phyloP scores from a whole-genome alignment of 2,797 vertebrate genomes.

The Diplodus sargus region DNA sequence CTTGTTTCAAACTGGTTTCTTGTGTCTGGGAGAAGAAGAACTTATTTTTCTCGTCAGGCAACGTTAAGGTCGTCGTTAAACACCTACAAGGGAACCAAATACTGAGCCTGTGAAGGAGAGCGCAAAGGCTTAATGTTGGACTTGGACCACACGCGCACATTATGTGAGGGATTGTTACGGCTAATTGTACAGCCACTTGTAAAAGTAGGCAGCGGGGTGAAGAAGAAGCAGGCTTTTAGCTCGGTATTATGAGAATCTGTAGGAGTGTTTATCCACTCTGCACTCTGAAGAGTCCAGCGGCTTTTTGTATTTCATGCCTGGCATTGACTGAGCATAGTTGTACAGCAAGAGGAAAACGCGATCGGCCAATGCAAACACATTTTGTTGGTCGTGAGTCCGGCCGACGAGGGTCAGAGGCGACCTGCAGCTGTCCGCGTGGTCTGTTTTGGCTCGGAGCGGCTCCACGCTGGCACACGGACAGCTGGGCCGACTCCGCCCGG shows the following conservation, averaged over 20 bases:
- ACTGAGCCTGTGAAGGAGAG: neutral
- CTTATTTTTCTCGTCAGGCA: neutral
- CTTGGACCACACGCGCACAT: slow-evolving; percentile 6
- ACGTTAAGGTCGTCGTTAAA: neutral
- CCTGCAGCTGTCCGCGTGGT: slow-evolving; percentile 1
- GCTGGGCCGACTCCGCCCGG: neutral
- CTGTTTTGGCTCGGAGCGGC: neutral
- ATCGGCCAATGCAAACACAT: slow-evolving; percentile 16
- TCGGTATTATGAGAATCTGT: slow-evolving; percentile 45
- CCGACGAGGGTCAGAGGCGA: slow-evolving; percentile 28
- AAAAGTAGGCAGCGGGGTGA: slow-evolving; percentile 37
- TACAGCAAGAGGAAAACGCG: slow-evolving; percentile 18
- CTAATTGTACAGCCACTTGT: slow-evolving; percentile 47
- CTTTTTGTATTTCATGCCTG: slow-evolving; percentile 37
- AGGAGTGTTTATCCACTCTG: slow-evolving; percentile 51
- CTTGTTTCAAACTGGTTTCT: neutral
- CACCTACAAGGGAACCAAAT: slow-evolving; percentile 15
- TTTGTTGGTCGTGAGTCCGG: slow-evolving; percentile 13
- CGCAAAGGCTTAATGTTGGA: slow-evolving; percentile 1
- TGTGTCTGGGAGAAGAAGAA: neutral
- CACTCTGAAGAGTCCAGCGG: slow-evolving; percentile 23
- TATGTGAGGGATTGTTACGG: slow-evolving; percentile 27
- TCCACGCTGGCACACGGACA: neutral
- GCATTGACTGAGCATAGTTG: slow-evolving; percentile 31
- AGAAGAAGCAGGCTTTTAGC: slow-evolving; percentile 59